These are phyloP conservation scores for Heliopora coerulea DNA, from an alignment of 92 coral and sea anemone species.

Conservation along the genomic window DNA sequence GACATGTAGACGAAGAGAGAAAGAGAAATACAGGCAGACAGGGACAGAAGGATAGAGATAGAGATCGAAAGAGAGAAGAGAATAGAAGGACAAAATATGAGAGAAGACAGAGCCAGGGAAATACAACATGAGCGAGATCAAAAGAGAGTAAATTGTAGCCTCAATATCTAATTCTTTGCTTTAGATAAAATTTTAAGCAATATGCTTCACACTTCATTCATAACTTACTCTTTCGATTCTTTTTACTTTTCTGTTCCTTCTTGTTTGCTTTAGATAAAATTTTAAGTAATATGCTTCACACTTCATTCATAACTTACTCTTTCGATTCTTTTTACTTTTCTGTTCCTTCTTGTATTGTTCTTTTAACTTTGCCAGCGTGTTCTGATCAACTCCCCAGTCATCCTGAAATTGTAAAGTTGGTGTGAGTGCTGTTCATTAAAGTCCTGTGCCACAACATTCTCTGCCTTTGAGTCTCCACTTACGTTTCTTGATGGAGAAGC, in stretches of 20 bases:
- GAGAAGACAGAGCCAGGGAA: not conserved
- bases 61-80: too few species aligned
- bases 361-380: constrained; percentile 87
- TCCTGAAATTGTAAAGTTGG: constrained; percentile 52
- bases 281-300: not conserved
- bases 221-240: constrained; percentile 81
- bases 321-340: constrained; percentile 84
- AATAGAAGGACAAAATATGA: not conserved
- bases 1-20: not conserved
- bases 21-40: not conserved
- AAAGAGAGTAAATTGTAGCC: too few species aligned
- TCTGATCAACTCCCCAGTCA: constrained; percentile 95
- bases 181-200: too few species aligned
- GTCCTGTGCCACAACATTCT: too few species aligned
- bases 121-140: too few species aligned
- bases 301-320: constrained; percentile 56
- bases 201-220: not conserved
- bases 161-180: too few species aligned
- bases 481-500: constrained; percentile 10
- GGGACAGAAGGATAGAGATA: not conserved
- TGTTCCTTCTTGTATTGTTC: constrained; percentile 83
- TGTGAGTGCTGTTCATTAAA: not conserved
- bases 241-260: constrained; percentile 74
- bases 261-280: too few species aligned
- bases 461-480: not conserved